A percentile compares a stretch with the other conserved stretches of the same genome.
Evolutionary conservation across 2,797 vertebrate species (phyloP).

Genomic region (Ceyx erithaca): DNA sequence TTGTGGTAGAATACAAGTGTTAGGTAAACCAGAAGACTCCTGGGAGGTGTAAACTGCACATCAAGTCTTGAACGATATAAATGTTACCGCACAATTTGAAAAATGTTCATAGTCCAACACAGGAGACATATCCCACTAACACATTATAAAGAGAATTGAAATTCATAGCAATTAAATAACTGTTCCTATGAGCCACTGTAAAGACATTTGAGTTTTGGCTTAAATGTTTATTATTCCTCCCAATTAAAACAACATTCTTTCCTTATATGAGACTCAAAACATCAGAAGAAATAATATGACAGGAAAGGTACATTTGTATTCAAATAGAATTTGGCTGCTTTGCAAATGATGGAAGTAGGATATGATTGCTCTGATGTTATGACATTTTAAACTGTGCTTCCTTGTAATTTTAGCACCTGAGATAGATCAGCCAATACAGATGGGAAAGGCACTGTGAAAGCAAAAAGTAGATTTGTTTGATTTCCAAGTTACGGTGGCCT

Average conservation of each 20-base stretch:
- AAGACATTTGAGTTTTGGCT: background rate
- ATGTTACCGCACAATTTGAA: background rate
- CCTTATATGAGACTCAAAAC: background rate
- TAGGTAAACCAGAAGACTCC: background rate
- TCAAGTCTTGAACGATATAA: background rate
- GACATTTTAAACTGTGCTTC: background rate
- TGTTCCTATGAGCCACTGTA: background rate
- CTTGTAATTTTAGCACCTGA: background rate
- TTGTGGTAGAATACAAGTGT: background rate
- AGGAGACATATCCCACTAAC: background rate
- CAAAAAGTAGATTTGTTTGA: background rate
- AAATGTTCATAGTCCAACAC: background rate
- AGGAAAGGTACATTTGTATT: background rate
- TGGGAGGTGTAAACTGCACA: background rate
- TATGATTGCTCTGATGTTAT: background rate
- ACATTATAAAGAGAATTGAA: accelerated
- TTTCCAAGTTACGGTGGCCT: background rate
- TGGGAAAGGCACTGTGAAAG: background rate
- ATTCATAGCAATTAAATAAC: background rate
- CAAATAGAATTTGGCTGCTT: background rate
- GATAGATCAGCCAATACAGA: background rate
- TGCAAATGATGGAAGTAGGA: background rate
- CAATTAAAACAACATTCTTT: background rate
- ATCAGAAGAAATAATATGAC: background rate
- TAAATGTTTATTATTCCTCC: background rate